phyloP scores from a whole-genome alignment of 1,140 invertebrate species.

The Drosophila bipectinata region DNA sequence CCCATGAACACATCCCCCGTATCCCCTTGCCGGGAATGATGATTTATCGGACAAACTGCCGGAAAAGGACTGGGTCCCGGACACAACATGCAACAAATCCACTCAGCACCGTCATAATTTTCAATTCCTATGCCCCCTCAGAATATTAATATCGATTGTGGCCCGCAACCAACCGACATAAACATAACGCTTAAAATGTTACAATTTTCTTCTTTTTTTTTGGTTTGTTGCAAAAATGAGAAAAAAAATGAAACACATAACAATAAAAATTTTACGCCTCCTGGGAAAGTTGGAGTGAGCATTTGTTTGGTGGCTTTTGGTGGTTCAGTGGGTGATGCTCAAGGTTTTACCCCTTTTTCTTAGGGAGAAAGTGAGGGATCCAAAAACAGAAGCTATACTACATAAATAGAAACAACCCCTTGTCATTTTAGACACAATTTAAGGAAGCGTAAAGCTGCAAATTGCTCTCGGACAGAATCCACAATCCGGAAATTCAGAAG shows the following conservation, averaged over 20 bases:
- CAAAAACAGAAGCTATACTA: neutral
- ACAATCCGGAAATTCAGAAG: constrained; percentile 9
- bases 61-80: constrained; percentile 7
- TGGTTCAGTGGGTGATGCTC: neutral
- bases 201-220: neutral
- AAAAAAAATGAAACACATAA: constrained; percentile 55
- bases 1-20: neutral
- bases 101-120: constrained; percentile 64
- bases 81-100: constrained; percentile 31
- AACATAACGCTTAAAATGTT: constrained; percentile 59
- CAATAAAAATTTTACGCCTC: constrained; percentile 75
- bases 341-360: constrained; percentile 25
- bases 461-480: constrained; percentile 64
- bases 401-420: constrained; percentile 39
- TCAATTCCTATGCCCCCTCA: constrained; percentile 66
- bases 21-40: constrained; percentile 4
- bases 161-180: constrained; percentile 30
- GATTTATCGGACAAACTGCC: constrained; percentile 25
- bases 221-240: constrained; percentile 4
- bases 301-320: neutral
- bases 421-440: constrained; percentile 80
- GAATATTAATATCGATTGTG: constrained; percentile 76
- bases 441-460: constrained; percentile 82
- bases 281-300: constrained; percentile 10
- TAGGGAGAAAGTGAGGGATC: constrained; percentile 5